Evolutionary conservation across 2,888 invertebrate genomes (phyloP).

Genomic region (Lithophane socia): DNA sequence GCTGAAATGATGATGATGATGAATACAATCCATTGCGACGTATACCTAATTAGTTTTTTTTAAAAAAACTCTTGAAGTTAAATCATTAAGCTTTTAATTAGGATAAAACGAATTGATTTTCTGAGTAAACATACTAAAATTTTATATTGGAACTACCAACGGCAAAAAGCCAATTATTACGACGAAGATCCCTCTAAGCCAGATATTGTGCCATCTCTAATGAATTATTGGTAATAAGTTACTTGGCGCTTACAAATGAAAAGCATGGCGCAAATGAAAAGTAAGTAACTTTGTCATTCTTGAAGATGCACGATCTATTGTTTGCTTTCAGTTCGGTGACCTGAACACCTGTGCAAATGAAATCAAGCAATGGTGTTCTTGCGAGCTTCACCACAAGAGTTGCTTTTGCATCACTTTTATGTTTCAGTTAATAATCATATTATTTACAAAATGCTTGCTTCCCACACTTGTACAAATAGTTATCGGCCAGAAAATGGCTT

Average conservation of each 20-base stretch:
- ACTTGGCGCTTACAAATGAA: not conserved
- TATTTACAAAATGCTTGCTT: not conserved
- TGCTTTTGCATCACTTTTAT: not conserved
- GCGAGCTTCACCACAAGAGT: not conserved
- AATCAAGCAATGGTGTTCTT: not conserved
- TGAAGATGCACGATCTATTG: slow-evolving; percentile 20
- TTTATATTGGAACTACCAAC: not conserved
- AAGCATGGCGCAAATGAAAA: not conserved
- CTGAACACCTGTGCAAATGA: not conserved
- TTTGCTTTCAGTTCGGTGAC: not conserved
- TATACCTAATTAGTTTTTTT: not conserved
- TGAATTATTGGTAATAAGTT: slow-evolving; percentile 14
- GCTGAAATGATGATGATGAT: too few relatives aligned
- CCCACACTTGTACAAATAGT: not conserved
- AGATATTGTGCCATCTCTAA: not conserved
- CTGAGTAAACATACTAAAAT: not conserved
- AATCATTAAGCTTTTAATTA: not conserved
- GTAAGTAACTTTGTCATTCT: slow-evolving; percentile 14
- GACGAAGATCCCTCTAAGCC: too few relatives aligned
- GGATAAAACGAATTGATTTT: not conserved
- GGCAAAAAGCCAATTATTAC: not conserved
- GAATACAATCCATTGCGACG: not conserved
- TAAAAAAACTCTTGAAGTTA: not conserved
- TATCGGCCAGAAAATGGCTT: not conserved
- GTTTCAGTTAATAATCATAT: not conserved